Evolutionary conservation across 2,797 vertebrate species (phyloP).

Genomic region (Pseudochaenichthys georgianus): DNA sequence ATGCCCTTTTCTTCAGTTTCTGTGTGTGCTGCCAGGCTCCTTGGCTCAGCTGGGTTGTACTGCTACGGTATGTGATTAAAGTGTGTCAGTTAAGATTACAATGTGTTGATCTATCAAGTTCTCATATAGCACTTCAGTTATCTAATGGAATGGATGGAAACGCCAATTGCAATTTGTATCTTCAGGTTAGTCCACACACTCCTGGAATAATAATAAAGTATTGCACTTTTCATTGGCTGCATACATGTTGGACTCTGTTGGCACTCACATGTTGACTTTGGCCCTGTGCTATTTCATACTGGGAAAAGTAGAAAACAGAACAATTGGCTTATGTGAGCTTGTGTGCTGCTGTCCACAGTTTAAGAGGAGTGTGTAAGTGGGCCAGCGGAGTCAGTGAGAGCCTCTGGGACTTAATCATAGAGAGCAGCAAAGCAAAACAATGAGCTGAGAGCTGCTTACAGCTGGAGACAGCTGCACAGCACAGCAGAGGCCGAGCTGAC

Average conservation of each 20-base stretch:
- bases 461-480: constrained; percentile 24
- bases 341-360: constrained; percentile 37
- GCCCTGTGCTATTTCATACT: constrained; percentile 17
- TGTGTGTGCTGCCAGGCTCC: not conserved
- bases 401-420: constrained; percentile 68
- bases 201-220: not conserved
- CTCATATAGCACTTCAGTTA: not conserved
- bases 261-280: constrained; percentile 40
- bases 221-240: not conserved
- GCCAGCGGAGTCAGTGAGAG: constrained; percentile 51
- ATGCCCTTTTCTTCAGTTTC: not conserved
- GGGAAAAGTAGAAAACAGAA: constrained; percentile 10
- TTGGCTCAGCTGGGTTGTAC: not conserved
- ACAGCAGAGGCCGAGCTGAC: constrained; percentile 7
- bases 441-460: constrained; percentile 42
- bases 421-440: constrained; percentile 68
- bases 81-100: not conserved
- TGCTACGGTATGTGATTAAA: no score
- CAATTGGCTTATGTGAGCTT: constrained; percentile 30
- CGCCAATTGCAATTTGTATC: constrained; percentile 22
- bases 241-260: constrained; percentile 24
- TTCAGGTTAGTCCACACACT: constrained; percentile 10
- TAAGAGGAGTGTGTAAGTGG: constrained; percentile 32
- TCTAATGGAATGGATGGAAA: not conserved
- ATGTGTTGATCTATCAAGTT: constrained; percentile 1